Base-by-base conservation (phyloP, 2,797 vertebrate genomes). In the Acanthiza pusilla region DNA sequence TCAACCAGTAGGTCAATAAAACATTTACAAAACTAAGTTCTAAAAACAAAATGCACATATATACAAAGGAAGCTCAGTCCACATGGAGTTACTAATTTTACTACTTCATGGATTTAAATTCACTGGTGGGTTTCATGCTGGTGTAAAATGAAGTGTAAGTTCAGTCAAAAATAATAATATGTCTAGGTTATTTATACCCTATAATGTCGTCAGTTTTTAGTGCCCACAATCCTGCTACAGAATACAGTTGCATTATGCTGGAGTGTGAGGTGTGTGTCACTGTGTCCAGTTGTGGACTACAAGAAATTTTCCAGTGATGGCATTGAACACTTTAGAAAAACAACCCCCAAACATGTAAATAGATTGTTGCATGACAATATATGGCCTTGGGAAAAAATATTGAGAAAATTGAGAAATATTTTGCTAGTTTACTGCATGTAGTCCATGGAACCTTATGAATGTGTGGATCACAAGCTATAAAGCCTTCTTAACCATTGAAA, bases 1-100 rank as follows among this genome's bases (percentile, higher is more conserved):
- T 95, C 36, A 89, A 77, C 60, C n/a, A 54, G 11, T 72, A 75
- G 60, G 79, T 94, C 77, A 87, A 67, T 67, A 93, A 92, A 95
- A 70, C 61, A 78, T 92, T 91, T 73, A 80, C 29, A 88, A 89
- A 96, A 45, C 51, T 85, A 7, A 2, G 48, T 87, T 97, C 34
- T 88, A 47, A 91, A 94, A 91, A 80, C 12, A 91, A 87, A 73
- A 20, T 30, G 43, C 18, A 89, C 68, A 45, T 10, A 71, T 73
- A 84, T 92, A 65, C n/a, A 94, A 85, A 94, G 48, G 70, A 94
- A 94, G 25, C 36, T 88, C 47, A 84, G 47, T 43, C 20, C 13
- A 90, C 83, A 71, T 2, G 5, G 21, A 79, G 40, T 30, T 91
- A 40, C 34, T 66, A 66, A 42, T 76, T 91, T 36, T 85, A 34